A percentile compares a stretch with the other conserved stretches of the same genome.
phyloP scores from a whole-genome alignment of 2,113 vertebrate genomes.

The Pluvianellus socialis region DNA sequence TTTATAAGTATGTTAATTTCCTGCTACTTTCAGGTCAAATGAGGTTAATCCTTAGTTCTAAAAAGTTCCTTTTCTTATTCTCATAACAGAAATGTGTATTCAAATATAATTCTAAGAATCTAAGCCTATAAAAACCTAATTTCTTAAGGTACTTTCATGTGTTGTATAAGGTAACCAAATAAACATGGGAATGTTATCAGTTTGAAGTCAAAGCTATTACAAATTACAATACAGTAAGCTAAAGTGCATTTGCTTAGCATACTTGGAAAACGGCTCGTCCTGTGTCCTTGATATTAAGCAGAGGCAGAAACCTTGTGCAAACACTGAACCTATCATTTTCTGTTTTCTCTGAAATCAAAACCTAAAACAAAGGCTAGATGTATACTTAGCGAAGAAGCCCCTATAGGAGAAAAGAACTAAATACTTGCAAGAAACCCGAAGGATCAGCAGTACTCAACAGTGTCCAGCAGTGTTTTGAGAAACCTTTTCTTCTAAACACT shows the following conservation, averaged over 20 bases:
- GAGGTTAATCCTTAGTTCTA: neutral
- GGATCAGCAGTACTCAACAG: neutral
- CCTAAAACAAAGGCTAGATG: neutral
- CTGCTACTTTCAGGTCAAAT: neutral
- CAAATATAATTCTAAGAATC: neutral
- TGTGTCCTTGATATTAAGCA: neutral
- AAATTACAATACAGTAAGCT: neutral
- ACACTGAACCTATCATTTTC: neutral
- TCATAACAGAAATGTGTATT: neutral
- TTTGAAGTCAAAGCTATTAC: neutral
- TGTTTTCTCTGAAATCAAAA: neutral
- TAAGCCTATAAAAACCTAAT: neutral
- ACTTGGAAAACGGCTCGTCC: neutral
- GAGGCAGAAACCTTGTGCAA: neutral
- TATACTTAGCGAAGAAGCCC: neutral
- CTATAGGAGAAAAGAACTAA: neutral
- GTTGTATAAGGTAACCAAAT: neutral
- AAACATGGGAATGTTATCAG: neutral
- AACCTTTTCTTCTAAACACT: neutral
- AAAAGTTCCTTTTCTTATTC: neutral
- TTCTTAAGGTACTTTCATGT: neutral
- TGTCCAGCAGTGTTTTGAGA: neutral
- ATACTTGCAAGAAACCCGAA: neutral
- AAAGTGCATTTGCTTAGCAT: neutral
- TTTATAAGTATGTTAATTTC: neutral